Evolutionary conservation across 2,113 vertebrate genomes (phyloP), one percentile per base, ranked within the genome.

Genomic region (Cyphomyrus plagiostoma): DNA sequence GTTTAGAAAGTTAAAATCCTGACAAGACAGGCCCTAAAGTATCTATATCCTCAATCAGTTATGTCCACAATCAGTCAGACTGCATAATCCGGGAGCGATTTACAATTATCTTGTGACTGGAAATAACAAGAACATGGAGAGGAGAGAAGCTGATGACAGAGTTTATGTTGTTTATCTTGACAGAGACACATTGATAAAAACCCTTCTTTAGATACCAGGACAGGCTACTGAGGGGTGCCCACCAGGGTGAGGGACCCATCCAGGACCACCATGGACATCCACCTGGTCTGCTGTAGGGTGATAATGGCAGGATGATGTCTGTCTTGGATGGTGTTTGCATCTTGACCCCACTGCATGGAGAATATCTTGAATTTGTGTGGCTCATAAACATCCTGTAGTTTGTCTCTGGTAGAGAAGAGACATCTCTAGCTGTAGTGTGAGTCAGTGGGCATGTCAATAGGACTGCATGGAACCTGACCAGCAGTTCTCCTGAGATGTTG

Each of bases 401-500:
- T 11, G 45, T 84, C 23, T 23, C 35, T 85, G 83, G 80, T 21
- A 46, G 80, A 17, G 74, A 42, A 82, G 39, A 11, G 35, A 45
- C 0, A 17, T 46, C 39, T 66, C 62, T 26, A 66, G 62, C 62
- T 13, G 8, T 62, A 5, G 17, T 89, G 89, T 90, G 84, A 74
- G 70, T 53, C 49, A 58, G n/a, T 77, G 86, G 46, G 77, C 53
- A n/a, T 88, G 70, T 74, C 86, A 45, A 66, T 9, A 49, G 88
- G 77, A 50, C 53, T 42, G 74, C 2, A 3, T 46, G 17, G 95
- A 95, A 62, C 8, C 21, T 58, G 56, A 70, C 26, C 2, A 70
- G 91, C 93, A 95, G 94, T 94, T 95, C 94, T 95, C 8, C 94
- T 94, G 94, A 94, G 92, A 91, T 92, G 89, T 94, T 92, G 19